phyloP scores from a whole-genome alignment of 1,140 invertebrate genomes.

The Drosophila sproati region DNA sequence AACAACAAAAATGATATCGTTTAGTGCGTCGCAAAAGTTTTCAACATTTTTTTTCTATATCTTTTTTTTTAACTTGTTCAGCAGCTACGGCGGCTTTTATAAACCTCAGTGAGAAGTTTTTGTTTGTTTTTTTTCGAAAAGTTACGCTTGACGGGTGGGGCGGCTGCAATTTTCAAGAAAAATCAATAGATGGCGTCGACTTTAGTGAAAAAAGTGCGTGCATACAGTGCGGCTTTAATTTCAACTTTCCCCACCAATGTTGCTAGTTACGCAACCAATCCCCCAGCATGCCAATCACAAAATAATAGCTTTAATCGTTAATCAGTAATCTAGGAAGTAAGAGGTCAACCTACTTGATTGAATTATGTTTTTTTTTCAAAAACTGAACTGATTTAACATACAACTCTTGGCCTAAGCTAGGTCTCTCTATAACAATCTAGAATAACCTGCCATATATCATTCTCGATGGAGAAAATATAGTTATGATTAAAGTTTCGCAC shows the following conservation, averaged over 20 bases:
- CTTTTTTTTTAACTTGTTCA: slow-evolving; percentile 60
- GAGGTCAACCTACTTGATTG: no score
- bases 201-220: slow-evolving; percentile 39
- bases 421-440: no score
- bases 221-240: slow-evolving; percentile 17
- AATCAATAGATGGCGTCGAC: slow-evolving; percentile 45
- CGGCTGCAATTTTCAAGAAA: slow-evolving; percentile 18
- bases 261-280: neutral
- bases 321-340: no score
- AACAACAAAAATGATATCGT: slow-evolving; percentile 71
- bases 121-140: slow-evolving; percentile 69
- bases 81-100: slow-evolving; percentile 58
- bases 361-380: no score
- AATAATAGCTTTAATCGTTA: no score
- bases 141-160: slow-evolving; percentile 39
- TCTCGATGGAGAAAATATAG: no score
- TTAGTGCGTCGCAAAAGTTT: slow-evolving; percentile 81
- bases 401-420: no score
- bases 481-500: no score
- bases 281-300: neutral
- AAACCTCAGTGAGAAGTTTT: slow-evolving; percentile 70
- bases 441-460: no score
- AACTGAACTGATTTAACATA: no score
- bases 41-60: slow-evolving; percentile 52
- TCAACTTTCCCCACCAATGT: neutral